Evolutionary conservation across 1,140 invertebrate species (phyloP).

Genomic region (Drosophila kepulauana): DNA sequence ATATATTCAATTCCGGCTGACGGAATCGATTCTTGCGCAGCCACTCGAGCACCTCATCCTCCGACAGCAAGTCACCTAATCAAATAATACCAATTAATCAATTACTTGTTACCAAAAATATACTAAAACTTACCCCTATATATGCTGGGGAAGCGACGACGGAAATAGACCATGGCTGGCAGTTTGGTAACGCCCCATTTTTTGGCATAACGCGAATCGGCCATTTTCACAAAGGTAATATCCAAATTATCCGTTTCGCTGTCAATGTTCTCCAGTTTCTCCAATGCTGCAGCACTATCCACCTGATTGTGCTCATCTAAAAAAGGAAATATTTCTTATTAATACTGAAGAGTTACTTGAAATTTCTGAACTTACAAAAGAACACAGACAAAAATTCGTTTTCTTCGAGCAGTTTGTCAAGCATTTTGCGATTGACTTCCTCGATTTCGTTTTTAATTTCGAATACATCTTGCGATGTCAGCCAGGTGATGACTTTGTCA

Average conservation of each 20-base stretch:
- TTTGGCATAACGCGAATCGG: conserved; percentile 94
- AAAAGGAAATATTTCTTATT: conserved; percentile 45
- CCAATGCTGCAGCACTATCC: conserved; percentile 92
- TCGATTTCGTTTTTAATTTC: conserved; percentile 98
- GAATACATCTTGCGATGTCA: conserved; percentile 97
- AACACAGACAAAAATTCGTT: conserved; percentile 98
- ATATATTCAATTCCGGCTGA: conserved; percentile 96
- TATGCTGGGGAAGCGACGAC: conserved; percentile 97
- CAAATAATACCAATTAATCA: too few relatives aligned
- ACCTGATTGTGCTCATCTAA: conserved; percentile 92
- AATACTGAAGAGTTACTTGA: too few relatives aligned
- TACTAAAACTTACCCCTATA: conserved; percentile 90
- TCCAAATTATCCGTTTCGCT: conserved; percentile 97
- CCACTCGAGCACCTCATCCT: conserved; percentile 96
- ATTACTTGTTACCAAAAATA: not conserved
- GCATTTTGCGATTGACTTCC: conserved; percentile 97
- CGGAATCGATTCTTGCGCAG: conserved; percentile 96
- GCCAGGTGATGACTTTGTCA: conserved; percentile 94
- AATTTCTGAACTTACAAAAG: conserved; percentile 91
- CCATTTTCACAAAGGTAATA: conserved; percentile 98
- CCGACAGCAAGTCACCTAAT: conserved; percentile 92
- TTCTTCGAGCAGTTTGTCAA: conserved; percentile 96
- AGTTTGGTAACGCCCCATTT: conserved; percentile 98
- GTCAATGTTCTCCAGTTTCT: conserved; percentile 96
- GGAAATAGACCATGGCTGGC: conserved; percentile 96